Percentiles rank a stretch among this genome's conserved stretches.
These are phyloP conservation scores for Limnothrissa miodon DNA, from an alignment of 2,113 vertebrate genomes.

Conservation along the genomic window DNA sequence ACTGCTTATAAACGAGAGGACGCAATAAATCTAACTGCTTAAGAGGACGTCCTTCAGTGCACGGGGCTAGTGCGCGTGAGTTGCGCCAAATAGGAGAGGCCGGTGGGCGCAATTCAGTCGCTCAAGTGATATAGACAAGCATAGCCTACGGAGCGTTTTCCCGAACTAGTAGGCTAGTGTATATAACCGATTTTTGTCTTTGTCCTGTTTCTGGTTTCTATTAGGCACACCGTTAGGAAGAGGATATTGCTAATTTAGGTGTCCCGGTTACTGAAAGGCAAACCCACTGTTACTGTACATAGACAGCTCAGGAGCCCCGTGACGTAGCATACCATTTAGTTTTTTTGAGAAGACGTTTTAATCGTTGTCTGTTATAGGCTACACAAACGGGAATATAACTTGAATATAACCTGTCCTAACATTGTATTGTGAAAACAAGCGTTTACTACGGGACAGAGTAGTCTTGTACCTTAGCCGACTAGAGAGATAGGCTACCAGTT, in stretches of 20 bases:
- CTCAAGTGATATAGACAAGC: neutral
- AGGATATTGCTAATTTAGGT: neutral
- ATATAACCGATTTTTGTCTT: neutral
- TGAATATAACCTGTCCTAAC: neutral
- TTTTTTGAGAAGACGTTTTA: neutral
- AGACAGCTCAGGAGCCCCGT: neutral
- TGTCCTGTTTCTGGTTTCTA: neutral
- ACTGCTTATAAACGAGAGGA: constrained; percentile 6
- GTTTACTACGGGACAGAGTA: neutral
- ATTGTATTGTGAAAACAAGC: neutral
- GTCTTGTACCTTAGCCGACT: neutral
- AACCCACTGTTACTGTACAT: neutral
- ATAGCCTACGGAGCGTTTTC: neutral
- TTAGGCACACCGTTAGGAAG: neutral
- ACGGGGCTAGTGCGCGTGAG: constrained; percentile 3
- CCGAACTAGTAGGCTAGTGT: neutral
- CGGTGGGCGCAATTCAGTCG: neutral
- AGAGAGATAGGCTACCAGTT: neutral
- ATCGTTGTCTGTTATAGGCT: no score
- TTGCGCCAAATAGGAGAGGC: neutral
- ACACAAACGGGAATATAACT: neutral
- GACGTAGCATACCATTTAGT: neutral
- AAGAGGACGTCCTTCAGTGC: neutral
- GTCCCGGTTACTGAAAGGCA: neutral
- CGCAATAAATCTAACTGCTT: neutral